Evolutionary conservation across 2,888 invertebrate genomes (phyloP), one percentile per base, ranked within the genome.

Genomic region (Drosophila peninsularis): DNA sequence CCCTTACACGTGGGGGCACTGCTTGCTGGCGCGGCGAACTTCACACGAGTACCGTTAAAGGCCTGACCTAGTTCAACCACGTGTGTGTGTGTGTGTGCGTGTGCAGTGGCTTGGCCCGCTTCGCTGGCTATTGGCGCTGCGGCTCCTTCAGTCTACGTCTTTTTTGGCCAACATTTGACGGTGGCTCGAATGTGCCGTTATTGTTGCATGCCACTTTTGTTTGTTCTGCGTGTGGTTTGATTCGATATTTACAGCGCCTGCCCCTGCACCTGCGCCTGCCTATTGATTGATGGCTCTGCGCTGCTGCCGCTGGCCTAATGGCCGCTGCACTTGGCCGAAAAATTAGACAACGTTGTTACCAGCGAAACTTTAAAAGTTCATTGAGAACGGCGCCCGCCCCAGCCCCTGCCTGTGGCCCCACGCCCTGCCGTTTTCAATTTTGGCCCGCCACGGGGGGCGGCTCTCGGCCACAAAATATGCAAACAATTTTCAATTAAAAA

Each of bases 401-500:
- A 19, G 44, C 27, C 52, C 21, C 41, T 24, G 24, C 24, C 24
- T 4, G 3, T 24, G 24, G 0, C 30, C 30, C 45, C 14, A 5
- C 30, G 42, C 19, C 41, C 27, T 30, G 47, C 24, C 17, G 69
- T 55, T 44, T 68, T 68, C 44, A 44, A 64, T 55, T 64, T 30
- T 32, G 17, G 10, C 13, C 14, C 30, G 24, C 37, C 21, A 30
- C 54, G 19, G 52, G 27, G 32, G 13, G 3, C 11, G 11, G 30
- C 27, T 24, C 27, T 41, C 5, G 27, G 2, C 62, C 67, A 61
- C 73, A 74, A 90, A 90, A 78, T 90, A 73, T 83, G 78, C 77
- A 89, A 89, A 79, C 89, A 87, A 90, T 90, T 89, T 90, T 74
- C 89, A 86, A 86, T 86, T 86, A 90, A 86, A 90, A 86, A 89